These are phyloP conservation scores for Myrmecophaga tridactyla DNA, from an alignment of 2,113 vertebrate genomes.

Conservation along the genomic window DNA sequence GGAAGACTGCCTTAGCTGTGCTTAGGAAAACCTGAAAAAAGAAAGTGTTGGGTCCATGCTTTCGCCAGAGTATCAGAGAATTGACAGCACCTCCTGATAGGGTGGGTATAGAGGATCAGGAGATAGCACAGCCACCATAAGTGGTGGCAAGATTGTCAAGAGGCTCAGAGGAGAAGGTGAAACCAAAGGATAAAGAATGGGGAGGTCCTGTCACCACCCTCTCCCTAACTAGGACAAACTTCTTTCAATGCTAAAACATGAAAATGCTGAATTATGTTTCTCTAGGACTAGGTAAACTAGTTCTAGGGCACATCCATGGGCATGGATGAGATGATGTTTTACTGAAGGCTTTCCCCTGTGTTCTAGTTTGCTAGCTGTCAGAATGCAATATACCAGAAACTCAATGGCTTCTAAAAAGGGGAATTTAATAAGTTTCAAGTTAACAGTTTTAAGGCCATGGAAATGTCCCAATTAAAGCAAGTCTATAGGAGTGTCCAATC, in stretches of 20 bases:
- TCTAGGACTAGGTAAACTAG: not conserved
- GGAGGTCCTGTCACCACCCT: not conserved
- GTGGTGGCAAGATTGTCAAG: not conserved
- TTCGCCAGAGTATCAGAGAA: conserved; percentile 16
- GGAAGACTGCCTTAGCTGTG: not conserved
- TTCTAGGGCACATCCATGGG: not conserved
- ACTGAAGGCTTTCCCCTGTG: not conserved
- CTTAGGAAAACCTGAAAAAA: not conserved
- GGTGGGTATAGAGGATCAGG: not conserved
- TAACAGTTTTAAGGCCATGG: no score
- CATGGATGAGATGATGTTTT: not conserved
- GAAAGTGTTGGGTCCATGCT: not conserved
- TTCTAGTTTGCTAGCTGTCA: no score
- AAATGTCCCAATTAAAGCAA: no score
- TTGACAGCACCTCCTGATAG: not conserved
- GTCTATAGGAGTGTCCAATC: no score
- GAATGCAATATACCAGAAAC: no score
- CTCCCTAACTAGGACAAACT: not conserved
- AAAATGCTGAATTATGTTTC: not conserved
- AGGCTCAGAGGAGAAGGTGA: not conserved
- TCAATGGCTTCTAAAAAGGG: no score
- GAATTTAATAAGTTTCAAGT: no score
- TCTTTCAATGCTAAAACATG: not conserved
- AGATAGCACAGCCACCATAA: not conserved
- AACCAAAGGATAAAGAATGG: not conserved